These are phyloP conservation scores for Poeciliopsis paucimaculata DNA, from an alignment of 2,797 vertebrate genomes.

Conservation along the genomic window DNA sequence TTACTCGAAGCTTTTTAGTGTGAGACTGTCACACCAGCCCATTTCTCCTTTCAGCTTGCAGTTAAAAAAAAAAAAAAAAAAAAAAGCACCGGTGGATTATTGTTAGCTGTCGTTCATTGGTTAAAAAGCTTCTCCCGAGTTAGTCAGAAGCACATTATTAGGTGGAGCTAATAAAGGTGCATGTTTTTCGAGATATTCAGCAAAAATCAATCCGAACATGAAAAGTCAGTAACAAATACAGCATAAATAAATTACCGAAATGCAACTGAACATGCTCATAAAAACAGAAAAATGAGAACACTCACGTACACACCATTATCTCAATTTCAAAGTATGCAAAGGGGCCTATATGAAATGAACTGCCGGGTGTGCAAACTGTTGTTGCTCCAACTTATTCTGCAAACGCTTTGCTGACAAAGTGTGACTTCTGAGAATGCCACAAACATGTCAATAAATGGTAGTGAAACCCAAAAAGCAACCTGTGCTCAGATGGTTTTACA, in stretches of 20 bases:
- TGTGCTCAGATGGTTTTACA: slow-evolving; percentile 30
- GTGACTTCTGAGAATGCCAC: slow-evolving; percentile 11
- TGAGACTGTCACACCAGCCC: background rate
- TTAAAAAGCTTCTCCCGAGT: background rate
- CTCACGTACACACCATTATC: background rate
- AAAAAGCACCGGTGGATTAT: background rate
- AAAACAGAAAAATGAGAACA: background rate
- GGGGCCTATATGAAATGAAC: background rate
- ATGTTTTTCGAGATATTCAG: background rate
- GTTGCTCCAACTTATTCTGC: background rate
- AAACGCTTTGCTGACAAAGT: slow-evolving; percentile 12
- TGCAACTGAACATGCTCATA: background rate
- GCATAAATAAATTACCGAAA: background rate
- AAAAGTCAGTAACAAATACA: background rate
- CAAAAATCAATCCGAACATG: background rate
- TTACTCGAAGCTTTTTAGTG: background rate
- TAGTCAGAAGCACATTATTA: background rate
- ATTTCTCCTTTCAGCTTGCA: background rate
- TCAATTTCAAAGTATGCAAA: background rate
- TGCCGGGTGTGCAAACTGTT: background rate
- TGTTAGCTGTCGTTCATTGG: background rate
- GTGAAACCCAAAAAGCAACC: slow-evolving; percentile 3
- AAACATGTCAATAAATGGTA: slow-evolving; percentile 18
- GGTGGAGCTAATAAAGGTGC: background rate
- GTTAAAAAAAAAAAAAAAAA: background rate